Evolutionary conservation across 30 jellyfish, hydroid and myxozoan genomes (phyloP).

Genomic region (Morbakka virulenta): DNA sequence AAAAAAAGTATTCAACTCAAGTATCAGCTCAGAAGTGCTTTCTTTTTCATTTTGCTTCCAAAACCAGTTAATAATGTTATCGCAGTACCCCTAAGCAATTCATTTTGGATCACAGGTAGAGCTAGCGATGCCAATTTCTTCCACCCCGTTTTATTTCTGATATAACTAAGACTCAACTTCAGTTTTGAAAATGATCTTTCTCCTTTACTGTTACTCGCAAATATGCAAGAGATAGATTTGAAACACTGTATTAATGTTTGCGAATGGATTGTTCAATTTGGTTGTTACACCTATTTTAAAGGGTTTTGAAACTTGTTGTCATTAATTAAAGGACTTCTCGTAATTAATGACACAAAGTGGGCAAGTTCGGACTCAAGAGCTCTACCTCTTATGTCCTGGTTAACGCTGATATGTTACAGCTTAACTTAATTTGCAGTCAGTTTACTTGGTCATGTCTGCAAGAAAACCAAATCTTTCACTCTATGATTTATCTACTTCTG

Average conservation of each 20-base stretch:
- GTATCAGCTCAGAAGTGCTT: not conserved
- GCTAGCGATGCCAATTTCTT: not conserved
- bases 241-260: not conserved
- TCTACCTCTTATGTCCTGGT: not conserved
- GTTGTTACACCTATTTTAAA: too few species aligned
- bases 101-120: too few species aligned
- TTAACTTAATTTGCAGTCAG: not conserved
- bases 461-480: not conserved
- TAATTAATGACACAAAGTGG: not conserved
- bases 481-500: not conserved
- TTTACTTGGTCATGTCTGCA: not conserved
- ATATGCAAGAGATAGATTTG: not conserved
- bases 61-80: not conserved
- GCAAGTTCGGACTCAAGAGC: not conserved
- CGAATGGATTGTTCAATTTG: not conserved
- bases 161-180: not conserved
- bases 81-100: not conserved
- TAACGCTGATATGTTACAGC: not conserved
- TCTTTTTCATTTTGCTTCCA: not conserved
- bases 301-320: too few species aligned
- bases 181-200: not conserved
- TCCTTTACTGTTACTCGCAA: not conserved
- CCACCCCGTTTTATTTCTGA: not conserved
- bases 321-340: too few species aligned
- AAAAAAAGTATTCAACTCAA: too few species aligned